Conservation (phyloP, 2,113 vertebrate genomes). For the Perccottus glenii region DNA sequence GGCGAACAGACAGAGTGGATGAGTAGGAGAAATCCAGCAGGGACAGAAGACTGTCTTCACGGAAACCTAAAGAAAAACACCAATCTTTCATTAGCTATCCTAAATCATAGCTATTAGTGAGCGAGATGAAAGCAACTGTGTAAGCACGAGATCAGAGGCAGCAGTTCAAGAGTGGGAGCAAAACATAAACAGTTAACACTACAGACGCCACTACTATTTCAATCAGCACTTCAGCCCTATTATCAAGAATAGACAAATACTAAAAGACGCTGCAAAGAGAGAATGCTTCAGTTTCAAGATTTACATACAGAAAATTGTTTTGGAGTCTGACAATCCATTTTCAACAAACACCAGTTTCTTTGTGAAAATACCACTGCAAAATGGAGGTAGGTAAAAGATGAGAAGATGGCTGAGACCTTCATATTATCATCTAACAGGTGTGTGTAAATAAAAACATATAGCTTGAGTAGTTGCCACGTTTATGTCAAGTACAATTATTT, state of each 20-base stretch:
- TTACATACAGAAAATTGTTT: no score
- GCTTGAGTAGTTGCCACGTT: no score
- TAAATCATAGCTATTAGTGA: conserved; percentile 21
- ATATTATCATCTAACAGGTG: no score
- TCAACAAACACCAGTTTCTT: no score
- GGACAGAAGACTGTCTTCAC: conserved; percentile 79
- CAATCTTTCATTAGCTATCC: conserved; percentile 28
- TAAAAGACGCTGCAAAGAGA: background rate
- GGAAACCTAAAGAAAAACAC: conserved; percentile 71
- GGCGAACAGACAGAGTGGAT: conserved; percentile 77
- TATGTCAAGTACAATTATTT: no score
- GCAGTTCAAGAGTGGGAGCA: conserved; percentile 11
- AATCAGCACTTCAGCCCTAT: conserved; percentile 24
- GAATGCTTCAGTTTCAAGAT: no score
- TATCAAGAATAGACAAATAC: conserved; percentile 16
- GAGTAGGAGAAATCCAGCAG: conserved; percentile 85
- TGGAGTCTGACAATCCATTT: no score
- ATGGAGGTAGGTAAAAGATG: no score
- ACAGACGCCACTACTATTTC: conserved; percentile 26
- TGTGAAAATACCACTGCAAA: no score
- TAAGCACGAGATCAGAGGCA: conserved; percentile 31
- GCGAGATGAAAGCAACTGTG: conserved; percentile 31
- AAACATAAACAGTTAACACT: conserved; percentile 27
- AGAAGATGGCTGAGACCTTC: no score
- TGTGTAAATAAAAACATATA: no score